Conservation (phyloP, 2,113 vertebrate species). For the Neotragus pygmaeus region DNA sequence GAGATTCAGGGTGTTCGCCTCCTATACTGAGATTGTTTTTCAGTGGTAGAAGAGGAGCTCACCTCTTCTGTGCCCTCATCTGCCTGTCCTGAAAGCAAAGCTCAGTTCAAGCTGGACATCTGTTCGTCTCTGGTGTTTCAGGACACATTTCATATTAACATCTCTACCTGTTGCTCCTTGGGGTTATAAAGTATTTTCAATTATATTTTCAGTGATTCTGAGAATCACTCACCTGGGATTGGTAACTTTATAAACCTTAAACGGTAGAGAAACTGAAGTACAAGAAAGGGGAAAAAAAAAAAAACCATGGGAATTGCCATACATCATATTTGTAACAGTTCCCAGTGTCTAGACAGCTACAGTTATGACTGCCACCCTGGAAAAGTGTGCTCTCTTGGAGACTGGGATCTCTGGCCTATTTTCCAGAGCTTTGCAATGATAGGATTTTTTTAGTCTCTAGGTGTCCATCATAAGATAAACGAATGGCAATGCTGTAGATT, state of each 20-base stretch:
- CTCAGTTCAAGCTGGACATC: not conserved
- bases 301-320: not conserved
- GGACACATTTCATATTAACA: not conserved
- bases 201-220: constrained; percentile 36
- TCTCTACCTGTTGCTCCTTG: constrained; percentile 36
- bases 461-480: constrained; percentile 52
- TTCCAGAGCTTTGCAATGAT: not conserved
- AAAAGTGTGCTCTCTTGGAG: not conserved
- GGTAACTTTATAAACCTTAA: constrained; percentile 40
- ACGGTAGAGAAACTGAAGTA: not conserved
- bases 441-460: constrained; percentile 13
- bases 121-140: not conserved
- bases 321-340: not conserved
- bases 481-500: constrained; percentile 23
- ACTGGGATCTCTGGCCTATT: not conserved
- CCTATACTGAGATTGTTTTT: not conserved
- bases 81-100: not conserved
- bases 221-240: constrained; percentile 47
- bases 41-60: not conserved
- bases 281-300: not conserved
- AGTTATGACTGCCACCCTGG: not conserved
- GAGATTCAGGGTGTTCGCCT: not conserved
- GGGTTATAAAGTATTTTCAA: constrained; percentile 46
- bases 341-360: not conserved
- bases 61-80: not conserved